Base-by-base conservation (phyloP, 1,140 invertebrate genomes). In the Trichonephila clavipes region DNA sequence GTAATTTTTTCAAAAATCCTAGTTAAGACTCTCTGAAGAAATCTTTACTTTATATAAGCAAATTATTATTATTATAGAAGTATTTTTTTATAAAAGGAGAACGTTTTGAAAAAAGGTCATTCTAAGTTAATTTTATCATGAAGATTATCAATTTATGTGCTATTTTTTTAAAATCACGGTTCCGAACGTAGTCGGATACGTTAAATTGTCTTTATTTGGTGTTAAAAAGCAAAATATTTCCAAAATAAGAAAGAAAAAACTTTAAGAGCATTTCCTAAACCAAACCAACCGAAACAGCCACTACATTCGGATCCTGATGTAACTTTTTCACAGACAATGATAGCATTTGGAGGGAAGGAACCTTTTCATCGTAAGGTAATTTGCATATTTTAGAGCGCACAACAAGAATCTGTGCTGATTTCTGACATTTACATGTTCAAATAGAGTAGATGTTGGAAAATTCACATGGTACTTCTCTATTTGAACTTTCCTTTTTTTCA, bases 331-430 rank as follows among this genome's bases (percentile, higher is more conserved):
- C 28, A 64, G 16, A 28, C 69, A 28, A 72, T 72, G 69, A 72
- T 72, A 72, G 69, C 69, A 72, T 72, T 72, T 72, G 69, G 24
- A 28, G 28, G 69, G 69, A 72, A 12, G 69, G 7, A 72, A 72
- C 28, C 69, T 34, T 72, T 72, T 72, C 28, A 72, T 72, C 10
- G 69, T 34, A 72, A 34, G 28, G 24, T 34, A 72, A 72, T 72
- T 72, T 34, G 24, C 69, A 72, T 72, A 72, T 72, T 72, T 72
- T 72, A 72, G 10, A 28, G 28, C 3, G 3, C 69, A 34, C 69
- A 72, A 72, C 69, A 72, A 24, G 10, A 72, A 28, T 72, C 28
- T 10, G 6, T 24, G 24, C n/a, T 16, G 12, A 72, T 16, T 72
- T 72, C 69, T 34, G 24, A 72, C 69, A 16, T 24, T 34, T 72